These are phyloP conservation scores for Chitala chitala DNA, from an alignment of 2,113 vertebrate species.

Conservation along the genomic window DNA sequence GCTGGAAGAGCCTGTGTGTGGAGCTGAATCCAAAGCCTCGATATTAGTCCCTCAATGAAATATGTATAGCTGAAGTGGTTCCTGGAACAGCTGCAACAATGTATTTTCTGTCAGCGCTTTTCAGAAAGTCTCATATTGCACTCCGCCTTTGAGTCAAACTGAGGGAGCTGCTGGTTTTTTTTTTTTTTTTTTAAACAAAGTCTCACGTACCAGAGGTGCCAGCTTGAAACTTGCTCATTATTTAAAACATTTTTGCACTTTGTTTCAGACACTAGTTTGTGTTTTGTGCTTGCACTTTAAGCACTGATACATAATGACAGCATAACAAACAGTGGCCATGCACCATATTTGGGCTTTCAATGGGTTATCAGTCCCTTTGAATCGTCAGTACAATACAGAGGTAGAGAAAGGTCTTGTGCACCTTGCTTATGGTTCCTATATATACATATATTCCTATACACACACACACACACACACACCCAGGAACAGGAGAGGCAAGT, in stretches of 20 bases:
- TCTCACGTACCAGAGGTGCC: neutral
- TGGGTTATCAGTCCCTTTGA: too few species aligned
- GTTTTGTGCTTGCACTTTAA: neutral
- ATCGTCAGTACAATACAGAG: neutral
- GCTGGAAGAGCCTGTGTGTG: neutral
- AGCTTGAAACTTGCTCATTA: too few species aligned
- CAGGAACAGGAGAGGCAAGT: neutral
- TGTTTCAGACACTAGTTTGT: neutral
- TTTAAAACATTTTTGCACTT: neutral
- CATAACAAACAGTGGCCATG: neutral
- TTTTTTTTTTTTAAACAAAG: neutral
- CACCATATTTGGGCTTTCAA: neutral
- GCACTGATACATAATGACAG: neutral
- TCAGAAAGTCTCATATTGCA: neutral
- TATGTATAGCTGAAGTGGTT: neutral
- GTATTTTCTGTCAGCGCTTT: neutral
- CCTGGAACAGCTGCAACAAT: neutral
- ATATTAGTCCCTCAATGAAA: constrained; percentile 10
- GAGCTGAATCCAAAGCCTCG: neutral
- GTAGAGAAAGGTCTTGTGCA: neutral
- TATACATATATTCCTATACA: too few species aligned
- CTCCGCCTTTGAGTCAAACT: neutral
- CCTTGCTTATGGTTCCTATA: neutral
- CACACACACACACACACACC: too few species aligned
- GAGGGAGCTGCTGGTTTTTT: too few species aligned